Evolutionary conservation across 2,797 vertebrate genomes (phyloP).

Genomic region (Ctenosaura bakeri): DNA sequence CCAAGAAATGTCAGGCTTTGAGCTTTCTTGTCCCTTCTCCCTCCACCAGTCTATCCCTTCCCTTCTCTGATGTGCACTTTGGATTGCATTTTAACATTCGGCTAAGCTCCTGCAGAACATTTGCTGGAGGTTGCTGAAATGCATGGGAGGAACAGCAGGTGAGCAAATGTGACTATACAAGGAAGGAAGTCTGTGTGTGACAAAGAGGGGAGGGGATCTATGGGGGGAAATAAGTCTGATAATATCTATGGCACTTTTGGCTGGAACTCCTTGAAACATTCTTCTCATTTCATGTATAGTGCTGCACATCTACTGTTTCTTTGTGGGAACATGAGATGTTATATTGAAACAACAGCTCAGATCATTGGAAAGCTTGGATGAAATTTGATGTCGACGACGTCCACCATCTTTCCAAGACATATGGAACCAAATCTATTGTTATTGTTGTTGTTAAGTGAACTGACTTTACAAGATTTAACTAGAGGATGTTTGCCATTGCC

Average conservation of each 20-base stretch:
- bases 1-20: conserved; percentile 45
- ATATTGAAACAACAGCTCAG: background rate
- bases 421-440: background rate
- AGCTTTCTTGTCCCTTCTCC: conserved; percentile 41
- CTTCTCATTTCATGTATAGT: background rate
- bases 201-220: background rate
- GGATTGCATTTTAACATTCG: conserved; percentile 40
- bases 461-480: too few species aligned
- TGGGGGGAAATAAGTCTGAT: background rate
- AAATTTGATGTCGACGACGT: background rate
- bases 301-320: background rate
- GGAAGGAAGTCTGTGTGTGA: background rate
- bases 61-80: conserved; percentile 14
- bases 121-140: background rate
- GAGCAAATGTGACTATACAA: background rate
- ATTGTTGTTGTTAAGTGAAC: too few species aligned
- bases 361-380: background rate
- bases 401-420: background rate
- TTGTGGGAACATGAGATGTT: too few species aligned
- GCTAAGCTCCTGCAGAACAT: conserved; percentile 16
- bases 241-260: background rate
- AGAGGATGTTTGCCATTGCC: too few species aligned
- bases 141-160: background rate
- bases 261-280: background rate
- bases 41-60: background rate